phyloP scores from a whole-genome alignment of 2,797 vertebrate genomes.

The Apodemus agrarius region DNA sequence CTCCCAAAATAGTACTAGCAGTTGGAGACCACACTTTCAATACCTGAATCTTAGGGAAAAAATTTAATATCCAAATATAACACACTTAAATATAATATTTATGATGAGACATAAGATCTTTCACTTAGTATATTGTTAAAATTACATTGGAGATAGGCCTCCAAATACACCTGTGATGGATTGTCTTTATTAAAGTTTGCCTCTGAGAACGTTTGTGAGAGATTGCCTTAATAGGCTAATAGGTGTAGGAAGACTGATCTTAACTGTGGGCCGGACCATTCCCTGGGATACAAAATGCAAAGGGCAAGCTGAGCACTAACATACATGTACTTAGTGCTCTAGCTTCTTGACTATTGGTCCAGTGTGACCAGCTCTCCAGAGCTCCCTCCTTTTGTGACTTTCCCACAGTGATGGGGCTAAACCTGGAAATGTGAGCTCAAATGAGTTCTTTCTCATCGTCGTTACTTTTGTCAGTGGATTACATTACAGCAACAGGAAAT shows the following conservation, averaged over 20 bases:
- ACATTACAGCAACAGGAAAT: not conserved
- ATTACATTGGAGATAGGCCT: not conserved
- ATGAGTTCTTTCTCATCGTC: not conserved
- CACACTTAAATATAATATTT: not conserved
- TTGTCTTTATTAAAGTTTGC: not conserved
- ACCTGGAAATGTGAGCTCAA: not conserved
- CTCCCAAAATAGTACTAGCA: not conserved
- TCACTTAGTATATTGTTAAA: not conserved
- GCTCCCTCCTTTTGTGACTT: not conserved
- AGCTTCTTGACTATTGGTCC: not conserved
- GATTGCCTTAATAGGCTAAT: not conserved
- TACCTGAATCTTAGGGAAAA: not conserved
- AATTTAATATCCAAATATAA: not conserved
- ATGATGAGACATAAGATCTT: not conserved
- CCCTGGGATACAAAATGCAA: not conserved
- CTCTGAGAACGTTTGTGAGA: not conserved
- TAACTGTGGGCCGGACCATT: not conserved
- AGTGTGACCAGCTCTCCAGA: not conserved
- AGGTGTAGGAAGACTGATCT: not conserved
- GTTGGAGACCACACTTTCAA: not conserved
- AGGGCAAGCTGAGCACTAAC: not conserved
- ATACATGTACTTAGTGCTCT: not conserved
- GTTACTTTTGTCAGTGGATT: not conserved
- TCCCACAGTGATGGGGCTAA: not conserved
- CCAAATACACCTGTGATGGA: not conserved